Base-by-base conservation (phyloP, 2,113 vertebrate species). In the Myanophis thanlyinensis region DNA sequence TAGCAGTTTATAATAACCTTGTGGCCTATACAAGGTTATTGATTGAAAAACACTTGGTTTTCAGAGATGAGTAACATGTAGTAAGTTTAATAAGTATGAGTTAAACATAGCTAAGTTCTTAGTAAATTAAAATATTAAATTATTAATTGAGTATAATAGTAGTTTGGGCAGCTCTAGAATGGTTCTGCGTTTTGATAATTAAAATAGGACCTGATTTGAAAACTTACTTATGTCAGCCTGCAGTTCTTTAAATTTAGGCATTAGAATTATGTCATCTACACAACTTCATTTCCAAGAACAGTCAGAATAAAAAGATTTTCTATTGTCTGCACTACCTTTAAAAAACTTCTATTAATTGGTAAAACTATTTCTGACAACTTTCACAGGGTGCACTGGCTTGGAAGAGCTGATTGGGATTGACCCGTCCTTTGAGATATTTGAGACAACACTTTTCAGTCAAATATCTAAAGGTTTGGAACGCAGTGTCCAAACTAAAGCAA, bases 341-440 rank as follows among this genome's bases (percentile, higher is more conserved):
- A 87, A 48, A 51, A 59, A 2, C 56, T 3, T 49, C 7, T 47
- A 2, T 89, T 46, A 80, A 3, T 18, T 47, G 12, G 11, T 89
- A 87, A 89, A 93, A 95, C 22, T 5, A 20, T 2, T 87, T 91
- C 44, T 30, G 88, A 11, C 0, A 1, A 92, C 51, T n/a, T 90
- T n/a, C 6, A 1, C 95, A 99, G 99, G 99, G 86, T 99, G 99
- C 94, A 99, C 98, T 1, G 99, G 99, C 25, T 98, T 99, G 84
- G 99, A 99, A 94, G 99, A 99, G 92, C 97, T 99, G 46, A 97
- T 99, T 94, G 99, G 98, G 13, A 98, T 99, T 5, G 99, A 99
- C 91, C 97, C 98, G 0, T 97, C 97, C 0, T 99, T 99, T 95
- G 97, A 97, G 93, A 97, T 97, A 91, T 99, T 99, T 93, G 98